Conservation (phyloP, 2,888 invertebrate genomes). For the Meandrusa payeni region DNA sequence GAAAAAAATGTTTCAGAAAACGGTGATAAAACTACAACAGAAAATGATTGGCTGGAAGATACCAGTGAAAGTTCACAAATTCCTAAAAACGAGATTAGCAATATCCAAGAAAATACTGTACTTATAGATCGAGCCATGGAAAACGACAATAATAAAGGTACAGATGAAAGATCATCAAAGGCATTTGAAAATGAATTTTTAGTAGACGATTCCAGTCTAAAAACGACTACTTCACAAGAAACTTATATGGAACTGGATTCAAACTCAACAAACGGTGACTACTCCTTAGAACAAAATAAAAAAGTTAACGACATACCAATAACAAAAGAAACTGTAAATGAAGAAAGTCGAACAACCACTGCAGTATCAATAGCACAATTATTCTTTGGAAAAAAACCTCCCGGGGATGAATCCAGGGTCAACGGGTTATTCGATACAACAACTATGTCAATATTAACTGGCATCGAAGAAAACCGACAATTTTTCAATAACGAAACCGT, state of each 20-base stretch:
- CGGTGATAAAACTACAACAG: slow-evolving; percentile 36
- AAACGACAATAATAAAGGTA: slow-evolving; percentile 32
- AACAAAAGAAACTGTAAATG: slow-evolving; percentile 9
- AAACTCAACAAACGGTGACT: slow-evolving; percentile 31
- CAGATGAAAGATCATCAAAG: slow-evolving; percentile 53
- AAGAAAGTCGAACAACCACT: slow-evolving; percentile 21
- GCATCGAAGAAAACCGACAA: slow-evolving; percentile 20
- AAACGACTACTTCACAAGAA: slow-evolving; percentile 1
- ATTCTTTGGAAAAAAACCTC: slow-evolving; percentile 12
- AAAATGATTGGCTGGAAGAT: slow-evolving; percentile 53
- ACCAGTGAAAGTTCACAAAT: slow-evolving; percentile 27
- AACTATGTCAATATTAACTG: slow-evolving; percentile 17
- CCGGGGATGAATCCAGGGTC: slow-evolving; percentile 3
- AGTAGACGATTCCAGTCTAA: slow-evolving; percentile 37
- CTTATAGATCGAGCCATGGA: slow-evolving; percentile 32
- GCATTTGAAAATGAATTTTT: slow-evolving; percentile 40
- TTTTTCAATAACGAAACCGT: slow-evolving; percentile 19
- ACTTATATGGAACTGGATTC: slow-evolving; percentile 20
- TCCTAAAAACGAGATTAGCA: slow-evolving; percentile 26
- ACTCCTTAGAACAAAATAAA: slow-evolving; percentile 36
- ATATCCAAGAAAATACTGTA: slow-evolving; percentile 22
- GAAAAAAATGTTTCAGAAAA: slow-evolving; percentile 21
- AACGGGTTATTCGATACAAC: slow-evolving; percentile 21
- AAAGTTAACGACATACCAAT: slow-evolving; percentile 30
- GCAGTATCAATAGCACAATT: slow-evolving; percentile 16